Percentiles rank a stretch among this genome's conserved stretches.
Conservation (phyloP, 2,797 vertebrate species). For the Halcyon leucocephala region DNA sequence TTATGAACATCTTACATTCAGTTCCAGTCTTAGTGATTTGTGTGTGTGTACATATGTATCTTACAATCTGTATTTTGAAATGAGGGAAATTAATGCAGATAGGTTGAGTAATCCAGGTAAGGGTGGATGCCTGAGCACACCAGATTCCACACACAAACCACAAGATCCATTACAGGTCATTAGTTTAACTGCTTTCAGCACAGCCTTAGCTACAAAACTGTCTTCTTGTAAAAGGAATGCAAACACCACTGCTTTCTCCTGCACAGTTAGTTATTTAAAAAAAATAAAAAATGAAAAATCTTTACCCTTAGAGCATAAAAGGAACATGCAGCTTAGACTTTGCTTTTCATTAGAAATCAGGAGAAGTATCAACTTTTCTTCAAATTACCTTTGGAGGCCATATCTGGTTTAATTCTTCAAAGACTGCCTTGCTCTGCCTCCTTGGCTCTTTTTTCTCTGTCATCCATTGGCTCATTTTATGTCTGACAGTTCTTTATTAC, state of each 20-base stretch:
- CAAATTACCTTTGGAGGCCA: conserved; percentile 38
- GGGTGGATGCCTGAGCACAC: not conserved
- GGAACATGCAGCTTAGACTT: not conserved
- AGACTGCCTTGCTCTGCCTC: not conserved
- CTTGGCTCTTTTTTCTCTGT: conserved; percentile 33
- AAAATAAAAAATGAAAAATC: not conserved
- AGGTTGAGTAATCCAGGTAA: not conserved
- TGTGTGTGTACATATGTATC: not conserved
- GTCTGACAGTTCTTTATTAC: conserved; percentile 62
- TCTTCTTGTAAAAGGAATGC: not conserved
- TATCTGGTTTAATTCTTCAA: conserved; percentile 56
- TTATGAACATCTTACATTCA: not conserved
- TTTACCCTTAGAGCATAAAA: not conserved
- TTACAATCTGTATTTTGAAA: not conserved
- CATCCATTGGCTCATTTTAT: conserved; percentile 16
- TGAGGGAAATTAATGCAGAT: not conserved
- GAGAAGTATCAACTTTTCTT: conserved; percentile 23
- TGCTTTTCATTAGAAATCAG: conserved; percentile 39
- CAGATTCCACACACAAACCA: not conserved
- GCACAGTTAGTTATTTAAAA: not conserved
- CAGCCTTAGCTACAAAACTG: not conserved
- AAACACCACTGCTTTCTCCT: not conserved
- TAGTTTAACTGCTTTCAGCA: not conserved
- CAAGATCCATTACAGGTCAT: not conserved
- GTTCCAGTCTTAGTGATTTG: not conserved